A percentile compares a stretch with the other conserved stretches of the same genome.
phyloP scores from a whole-genome alignment of 2,888 invertebrate genomes.

The Yponomeuta sedellus region DNA sequence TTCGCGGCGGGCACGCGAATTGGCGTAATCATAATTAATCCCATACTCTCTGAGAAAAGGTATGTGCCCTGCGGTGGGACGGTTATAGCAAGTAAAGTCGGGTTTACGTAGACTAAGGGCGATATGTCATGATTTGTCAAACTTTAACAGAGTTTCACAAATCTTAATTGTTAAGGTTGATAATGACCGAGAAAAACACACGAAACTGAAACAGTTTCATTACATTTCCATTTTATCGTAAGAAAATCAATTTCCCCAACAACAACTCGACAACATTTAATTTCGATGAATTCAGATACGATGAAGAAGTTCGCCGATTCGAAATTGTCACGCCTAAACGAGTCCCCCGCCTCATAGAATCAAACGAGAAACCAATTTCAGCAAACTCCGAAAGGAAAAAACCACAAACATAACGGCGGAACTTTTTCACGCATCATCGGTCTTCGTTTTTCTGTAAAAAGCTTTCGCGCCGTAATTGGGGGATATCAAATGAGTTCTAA shows the following conservation, averaged over 20 bases:
- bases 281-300: slow-evolving; percentile 4
- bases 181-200: not conserved
- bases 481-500: slow-evolving; percentile 41
- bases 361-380: slow-evolving; percentile 27
- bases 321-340: slow-evolving; percentile 40
- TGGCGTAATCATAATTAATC: too few species aligned
- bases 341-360: slow-evolving; percentile 27
- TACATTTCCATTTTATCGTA: not conserved
- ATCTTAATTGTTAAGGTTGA: not conserved
- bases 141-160: too few species aligned
- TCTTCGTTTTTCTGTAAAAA: slow-evolving; percentile 28
- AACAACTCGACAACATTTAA: slow-evolving; percentile 2
- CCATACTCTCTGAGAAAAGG: too few species aligned
- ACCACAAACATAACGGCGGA: slow-evolving; percentile 21
- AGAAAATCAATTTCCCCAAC: not conserved
- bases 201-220: not conserved
- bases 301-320: slow-evolving; percentile 33
- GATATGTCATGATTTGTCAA: not conserved
- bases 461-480: slow-evolving; percentile 33
- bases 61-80: too few species aligned
- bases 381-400: slow-evolving; percentile 29
- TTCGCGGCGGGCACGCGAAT: too few species aligned
- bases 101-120: not conserved
- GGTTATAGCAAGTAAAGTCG: too few species aligned
- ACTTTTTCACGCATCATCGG: slow-evolving; percentile 25